Base-by-base conservation (phyloP, 2,888 invertebrate genomes). In the Drosophila limbata region DNA sequence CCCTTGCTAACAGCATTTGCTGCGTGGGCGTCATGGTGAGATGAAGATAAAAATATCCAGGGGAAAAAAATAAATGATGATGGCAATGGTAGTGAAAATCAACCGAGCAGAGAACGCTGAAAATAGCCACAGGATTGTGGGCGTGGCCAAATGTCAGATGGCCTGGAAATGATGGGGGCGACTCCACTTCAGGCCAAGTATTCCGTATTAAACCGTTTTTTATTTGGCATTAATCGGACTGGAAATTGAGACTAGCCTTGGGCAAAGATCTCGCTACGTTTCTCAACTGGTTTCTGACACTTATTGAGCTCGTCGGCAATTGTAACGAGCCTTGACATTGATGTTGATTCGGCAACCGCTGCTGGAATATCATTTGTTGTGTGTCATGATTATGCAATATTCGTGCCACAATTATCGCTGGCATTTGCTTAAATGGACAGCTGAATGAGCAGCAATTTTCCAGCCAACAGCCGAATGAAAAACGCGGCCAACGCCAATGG, bases 341-440 rank as follows among this genome's bases (percentile, higher is more conserved):
- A 69, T 66, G 72, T 56, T 66, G 71, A 77, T 70, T 60, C 37
- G 48, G 50, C 53, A 69, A 64, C n/a, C 52, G 62, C 39, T 62
- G 71, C 44, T 64, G 69, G 11, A n/a, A 40, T 66, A 79, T 74
- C 80, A 77, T 81, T 84, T 78, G 81, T 52, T 48, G 47, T 63
- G 39, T 63, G 65, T 69, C 79, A 85, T 86, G 88, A 85, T 88
- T 86, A 78, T 81, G 86, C 88, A 86, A 88, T 75, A 79, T 78
- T 84, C 77, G 79, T 81, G 86, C 71, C 79, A 77, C 86, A 88
- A 86, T 86, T 86, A 88, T 77, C 66, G 73, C 73, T 45, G 62
- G 61, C 74, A 84, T 87, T 85, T 85, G 85, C 81, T 82, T 84
- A 73, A 77, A 73, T 69, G 51, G 66, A 66, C 76, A 77, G 73